Percentiles rank a stretch among this genome's conserved stretches.
Evolutionary conservation across 2,797 vertebrate genomes (phyloP).

Genomic region (Dromococcyx pavoninus): DNA sequence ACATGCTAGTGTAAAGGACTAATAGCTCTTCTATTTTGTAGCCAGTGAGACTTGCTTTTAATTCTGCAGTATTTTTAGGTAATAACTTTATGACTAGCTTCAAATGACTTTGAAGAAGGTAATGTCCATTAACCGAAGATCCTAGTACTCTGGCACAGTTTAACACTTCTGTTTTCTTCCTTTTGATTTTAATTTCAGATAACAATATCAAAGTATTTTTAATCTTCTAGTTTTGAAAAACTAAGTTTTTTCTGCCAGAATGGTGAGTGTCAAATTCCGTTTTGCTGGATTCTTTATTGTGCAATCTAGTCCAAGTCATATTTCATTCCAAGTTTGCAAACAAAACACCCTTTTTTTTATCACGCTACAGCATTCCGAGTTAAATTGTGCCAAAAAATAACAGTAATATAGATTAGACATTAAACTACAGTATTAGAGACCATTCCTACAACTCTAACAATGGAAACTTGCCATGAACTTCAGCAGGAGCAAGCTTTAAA

Average conservation of each 20-base stretch:
- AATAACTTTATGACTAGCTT: not conserved
- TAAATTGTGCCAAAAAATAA: slow-evolving; percentile 6
- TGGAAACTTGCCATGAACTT: not conserved
- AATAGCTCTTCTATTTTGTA: not conserved
- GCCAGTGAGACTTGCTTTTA: not conserved
- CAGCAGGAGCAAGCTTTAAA: not conserved
- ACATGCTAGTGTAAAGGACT: not conserved
- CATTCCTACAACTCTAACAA: not conserved
- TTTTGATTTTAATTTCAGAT: slow-evolving; percentile 9
- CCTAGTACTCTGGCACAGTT: not conserved
- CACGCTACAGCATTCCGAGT: not conserved
- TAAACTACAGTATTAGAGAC: not conserved
- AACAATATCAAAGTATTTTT: not conserved
- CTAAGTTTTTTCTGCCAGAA: slow-evolving; percentile 4
- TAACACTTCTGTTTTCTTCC: not conserved
- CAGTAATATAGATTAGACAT: not conserved
- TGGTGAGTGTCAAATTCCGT: slow-evolving; percentile 26
- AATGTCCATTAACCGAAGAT: not conserved
- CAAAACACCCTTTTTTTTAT: slow-evolving; percentile 38
- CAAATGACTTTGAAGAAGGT: not conserved
- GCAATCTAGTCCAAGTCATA: not conserved
- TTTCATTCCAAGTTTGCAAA: slow-evolving; percentile 41
- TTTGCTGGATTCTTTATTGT: slow-evolving; percentile 32
- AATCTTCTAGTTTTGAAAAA: slow-evolving; percentile 3
- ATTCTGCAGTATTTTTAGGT: not conserved